phyloP scores from a whole-genome alignment of 2,888 invertebrate species.

The Cremastinae sp. region DNA sequence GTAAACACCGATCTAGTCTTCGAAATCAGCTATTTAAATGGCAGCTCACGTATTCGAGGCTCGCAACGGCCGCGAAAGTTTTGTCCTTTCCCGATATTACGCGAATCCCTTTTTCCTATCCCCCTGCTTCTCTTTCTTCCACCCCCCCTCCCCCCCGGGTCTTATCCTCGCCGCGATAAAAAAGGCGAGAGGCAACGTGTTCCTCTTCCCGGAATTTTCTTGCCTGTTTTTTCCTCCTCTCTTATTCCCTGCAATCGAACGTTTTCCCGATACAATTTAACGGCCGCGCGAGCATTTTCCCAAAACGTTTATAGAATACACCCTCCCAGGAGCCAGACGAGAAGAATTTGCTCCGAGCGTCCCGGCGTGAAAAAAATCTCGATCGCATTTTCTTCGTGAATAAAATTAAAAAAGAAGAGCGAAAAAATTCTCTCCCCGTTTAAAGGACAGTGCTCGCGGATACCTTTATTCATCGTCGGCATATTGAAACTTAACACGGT shows the following conservation, averaged over 20 bases:
- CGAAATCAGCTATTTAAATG: conserved; percentile 76
- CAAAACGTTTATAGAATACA: conserved; percentile 59
- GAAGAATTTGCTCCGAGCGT: conserved; percentile 42
- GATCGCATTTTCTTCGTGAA: conserved; percentile 22
- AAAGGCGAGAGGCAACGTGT: conserved; percentile 34
- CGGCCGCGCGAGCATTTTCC: conserved; percentile 60
- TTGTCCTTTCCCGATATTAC: conserved; percentile 61
- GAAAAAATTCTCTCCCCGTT: too few relatives aligned
- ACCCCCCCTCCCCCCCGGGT: background rate
- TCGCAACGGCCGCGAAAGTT: conserved; percentile 66
- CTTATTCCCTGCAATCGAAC: conserved; percentile 53
- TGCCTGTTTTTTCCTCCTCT: conserved; percentile 16
- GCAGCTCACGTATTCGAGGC: conserved; percentile 71
- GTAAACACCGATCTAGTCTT: conserved; percentile 60
- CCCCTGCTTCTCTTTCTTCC: background rate
- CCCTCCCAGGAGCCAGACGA: conserved; percentile 23
- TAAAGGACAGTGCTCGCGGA: background rate
- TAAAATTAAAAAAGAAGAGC: conserved; percentile 4
- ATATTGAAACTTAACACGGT: too few relatives aligned
- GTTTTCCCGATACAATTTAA: conserved; percentile 74
- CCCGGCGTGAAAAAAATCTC: conserved; percentile 25
- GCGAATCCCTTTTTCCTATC: background rate
- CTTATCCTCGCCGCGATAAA: conserved; percentile 49
- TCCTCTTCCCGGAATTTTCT: conserved; percentile 28
- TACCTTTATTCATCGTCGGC: too few relatives aligned